phyloP scores from a whole-genome alignment of 2,113 vertebrate genomes.

The Mastomys coucha region DNA sequence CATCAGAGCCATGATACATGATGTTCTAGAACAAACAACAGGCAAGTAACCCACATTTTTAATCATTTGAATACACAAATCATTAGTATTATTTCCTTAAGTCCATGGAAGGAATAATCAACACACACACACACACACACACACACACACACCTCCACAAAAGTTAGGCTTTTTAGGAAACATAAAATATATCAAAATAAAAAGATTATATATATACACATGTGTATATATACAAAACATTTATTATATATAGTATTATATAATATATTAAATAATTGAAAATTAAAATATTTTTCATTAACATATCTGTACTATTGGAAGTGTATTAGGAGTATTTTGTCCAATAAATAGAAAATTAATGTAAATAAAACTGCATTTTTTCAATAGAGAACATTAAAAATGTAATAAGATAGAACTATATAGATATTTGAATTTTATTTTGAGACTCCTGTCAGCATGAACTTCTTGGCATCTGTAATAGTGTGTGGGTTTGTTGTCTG shows the following conservation, averaged over 20 bases:
- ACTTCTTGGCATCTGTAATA: too few species aligned
- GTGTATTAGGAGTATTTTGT: background rate
- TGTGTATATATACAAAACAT: too few species aligned
- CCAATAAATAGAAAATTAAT: background rate
- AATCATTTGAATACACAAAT: background rate
- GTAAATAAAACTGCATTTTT: fast-evolving
- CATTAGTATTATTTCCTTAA: background rate
- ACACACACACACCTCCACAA: too few species aligned
- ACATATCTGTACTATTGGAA: background rate
- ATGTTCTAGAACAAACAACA: background rate
- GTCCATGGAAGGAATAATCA: background rate
- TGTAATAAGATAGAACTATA: background rate
- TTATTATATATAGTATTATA: too few species aligned
- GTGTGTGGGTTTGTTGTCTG: too few species aligned
- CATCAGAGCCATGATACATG: background rate
- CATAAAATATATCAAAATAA: background rate
- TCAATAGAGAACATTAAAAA: background rate
- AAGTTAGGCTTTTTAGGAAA: background rate
- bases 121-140: background rate
- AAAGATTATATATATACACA: background rate
- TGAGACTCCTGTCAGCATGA: too few species aligned
- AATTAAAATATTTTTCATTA: background rate
- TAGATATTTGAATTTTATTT: background rate
- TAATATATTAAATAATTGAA: background rate
- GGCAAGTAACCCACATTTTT: background rate